Base-by-base conservation (phyloP, 2,888 invertebrate genomes). In the Euclidia mi region DNA sequence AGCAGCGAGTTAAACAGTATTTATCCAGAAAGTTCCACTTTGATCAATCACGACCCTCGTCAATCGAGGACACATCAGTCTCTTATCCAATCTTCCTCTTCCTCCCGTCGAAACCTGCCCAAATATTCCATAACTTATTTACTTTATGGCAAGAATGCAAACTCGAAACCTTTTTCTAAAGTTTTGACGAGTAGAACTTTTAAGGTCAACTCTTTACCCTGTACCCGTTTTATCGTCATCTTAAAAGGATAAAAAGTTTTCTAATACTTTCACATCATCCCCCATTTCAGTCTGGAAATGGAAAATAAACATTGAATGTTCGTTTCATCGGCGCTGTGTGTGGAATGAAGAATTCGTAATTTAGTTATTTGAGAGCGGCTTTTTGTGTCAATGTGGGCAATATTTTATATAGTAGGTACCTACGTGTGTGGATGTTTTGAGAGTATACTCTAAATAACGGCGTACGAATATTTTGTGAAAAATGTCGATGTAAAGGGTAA, bases 1-100 rank as follows among this genome's bases (percentile, higher is more conserved):
- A n/a, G n/a, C 29, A 4, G 4, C 1, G 14, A 34, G 14, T 34
- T 14, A 14, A 34, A 14, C 3, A 34, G 14, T 34, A 34, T n/a
- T 15, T 42, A 25, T 9, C 25, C 20, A 25, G 11, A 28, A 42
- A 29, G 9, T 11, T 20, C 18, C 4, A n/a, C 20, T 4, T 14
- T 42, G 28, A 50, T 53, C 43, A 44, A 44, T 49, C 63, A 32
- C 34, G 46, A 67, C 59, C 64, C 55, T 58, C 48, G 32, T 68
- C 53, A 57, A 43, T 52, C 40, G 35, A 47, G 29, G 43, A 37
- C 35, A 32, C 11, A 38, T 41, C 25, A 25, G 31, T 56, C 38
- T 37, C 17, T 15, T 12, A 18, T 14, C 34, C 47, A 69, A 49
- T 48, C 64, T 60, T 38, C 42, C 53, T 17, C 15, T 25, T 17